Conservation (phyloP, 1,140 invertebrate genomes). For the Aphis craccivora region DNA sequence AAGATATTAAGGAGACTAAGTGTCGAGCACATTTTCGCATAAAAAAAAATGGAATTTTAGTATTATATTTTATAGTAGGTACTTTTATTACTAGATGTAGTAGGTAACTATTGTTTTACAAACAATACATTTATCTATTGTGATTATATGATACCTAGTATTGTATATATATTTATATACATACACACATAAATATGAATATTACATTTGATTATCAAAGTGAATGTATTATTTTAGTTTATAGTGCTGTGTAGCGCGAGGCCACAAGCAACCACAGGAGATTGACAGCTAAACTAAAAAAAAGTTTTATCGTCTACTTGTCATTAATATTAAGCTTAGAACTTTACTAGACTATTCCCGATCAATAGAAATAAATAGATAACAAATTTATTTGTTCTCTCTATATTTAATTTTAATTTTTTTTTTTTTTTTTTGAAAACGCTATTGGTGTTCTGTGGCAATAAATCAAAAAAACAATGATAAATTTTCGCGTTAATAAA, state of each 20-base stretch:
- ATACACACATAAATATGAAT: neutral
- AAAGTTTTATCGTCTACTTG: neutral
- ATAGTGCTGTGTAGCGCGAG: neutral
- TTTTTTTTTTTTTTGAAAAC: neutral
- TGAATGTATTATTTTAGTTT: neutral
- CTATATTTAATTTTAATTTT: neutral
- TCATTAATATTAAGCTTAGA: neutral
- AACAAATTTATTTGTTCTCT: neutral
- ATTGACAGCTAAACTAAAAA: neutral
- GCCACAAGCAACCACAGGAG: neutral
- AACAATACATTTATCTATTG: neutral
- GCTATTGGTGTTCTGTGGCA: neutral
- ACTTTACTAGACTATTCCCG: neutral
- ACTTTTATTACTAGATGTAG: neutral
- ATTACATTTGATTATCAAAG: neutral
- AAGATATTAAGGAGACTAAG: neutral
- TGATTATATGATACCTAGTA: neutral
- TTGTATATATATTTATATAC: neutral
- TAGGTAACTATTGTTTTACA: neutral
- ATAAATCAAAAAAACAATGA: neutral
- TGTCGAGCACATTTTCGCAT: neutral
- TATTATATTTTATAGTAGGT: too few relatives aligned
- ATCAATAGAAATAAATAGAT: neutral
- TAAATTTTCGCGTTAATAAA: neutral
- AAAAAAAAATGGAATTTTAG: neutral